These are phyloP conservation scores for Lepus europaeus DNA, from an alignment of 2,113 vertebrate genomes.

Conservation along the genomic window DNA sequence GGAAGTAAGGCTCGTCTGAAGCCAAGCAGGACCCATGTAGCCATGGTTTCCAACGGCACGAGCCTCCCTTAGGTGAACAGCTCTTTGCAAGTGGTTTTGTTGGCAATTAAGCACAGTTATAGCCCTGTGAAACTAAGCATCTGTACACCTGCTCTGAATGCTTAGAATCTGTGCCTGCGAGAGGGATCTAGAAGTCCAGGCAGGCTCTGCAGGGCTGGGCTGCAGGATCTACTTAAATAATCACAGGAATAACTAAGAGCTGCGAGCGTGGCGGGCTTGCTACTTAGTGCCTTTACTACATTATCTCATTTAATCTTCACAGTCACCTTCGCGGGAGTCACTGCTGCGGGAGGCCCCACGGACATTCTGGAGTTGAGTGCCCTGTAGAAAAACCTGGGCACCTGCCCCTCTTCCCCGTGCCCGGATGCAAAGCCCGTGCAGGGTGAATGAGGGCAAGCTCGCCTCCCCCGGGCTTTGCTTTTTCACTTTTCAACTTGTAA, in stretches of 20 bases:
- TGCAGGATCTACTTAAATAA: background rate
- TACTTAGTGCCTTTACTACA: background rate
- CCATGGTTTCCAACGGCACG: slow-evolving; percentile 24
- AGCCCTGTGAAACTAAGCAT: slow-evolving; percentile 70
- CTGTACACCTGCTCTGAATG: slow-evolving; percentile 68
- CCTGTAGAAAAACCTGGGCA: background rate
- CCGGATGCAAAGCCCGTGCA: background rate
- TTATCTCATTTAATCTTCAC: slow-evolving; percentile 59
- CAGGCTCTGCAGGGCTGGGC: background rate
- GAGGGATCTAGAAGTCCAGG: slow-evolving; percentile 2
- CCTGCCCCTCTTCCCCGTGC: background rate
- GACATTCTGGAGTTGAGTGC: background rate
- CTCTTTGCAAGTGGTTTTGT: slow-evolving; percentile 74
- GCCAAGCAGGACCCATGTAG: background rate
- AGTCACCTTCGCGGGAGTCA: background rate
- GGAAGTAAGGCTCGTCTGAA: slow-evolving; percentile 48
- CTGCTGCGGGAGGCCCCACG: background rate
- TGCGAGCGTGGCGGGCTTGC: background rate
- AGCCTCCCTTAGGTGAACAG: slow-evolving; percentile 56
- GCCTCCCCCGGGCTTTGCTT: background rate
- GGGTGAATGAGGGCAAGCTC: background rate
- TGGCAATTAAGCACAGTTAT: slow-evolving; percentile 82
- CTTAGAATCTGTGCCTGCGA: slow-evolving; percentile 51
- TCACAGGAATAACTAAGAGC: background rate
- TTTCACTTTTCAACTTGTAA: background rate